Conservation (phyloP, 2,888 invertebrate species). For the Eupithecia centaureata region DNA sequence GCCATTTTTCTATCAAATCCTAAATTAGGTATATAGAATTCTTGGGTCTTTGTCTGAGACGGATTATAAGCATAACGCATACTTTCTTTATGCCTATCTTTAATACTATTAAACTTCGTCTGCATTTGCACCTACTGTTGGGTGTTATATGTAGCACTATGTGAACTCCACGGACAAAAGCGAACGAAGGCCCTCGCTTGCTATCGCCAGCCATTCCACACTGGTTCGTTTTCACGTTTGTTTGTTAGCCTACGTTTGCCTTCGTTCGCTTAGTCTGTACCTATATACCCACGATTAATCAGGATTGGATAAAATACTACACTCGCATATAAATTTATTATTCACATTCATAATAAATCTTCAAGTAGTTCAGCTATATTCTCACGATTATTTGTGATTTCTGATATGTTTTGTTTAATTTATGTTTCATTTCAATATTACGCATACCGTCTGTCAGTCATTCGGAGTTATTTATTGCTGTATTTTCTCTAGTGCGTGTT, state of each 20-base stretch:
- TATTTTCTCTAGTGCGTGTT: slow-evolving; percentile 1
- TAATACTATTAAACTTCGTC: too few species aligned
- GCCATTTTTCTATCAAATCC: background rate
- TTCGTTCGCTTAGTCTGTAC: too few species aligned
- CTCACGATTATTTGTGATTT: slow-evolving; percentile 10
- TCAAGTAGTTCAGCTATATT: background rate
- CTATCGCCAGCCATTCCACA: too few species aligned
- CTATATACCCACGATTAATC: too few species aligned
- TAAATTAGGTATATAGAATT: too few species aligned
- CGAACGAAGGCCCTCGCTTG: too few species aligned
- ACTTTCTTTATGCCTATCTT: too few species aligned
- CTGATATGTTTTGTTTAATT: background rate
- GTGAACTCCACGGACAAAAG: too few species aligned
- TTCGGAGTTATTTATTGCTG: slow-evolving; percentile 31
- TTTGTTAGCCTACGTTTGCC: too few species aligned
- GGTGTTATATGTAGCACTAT: too few species aligned
- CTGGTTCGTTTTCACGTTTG: too few species aligned
- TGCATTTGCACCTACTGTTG: background rate
- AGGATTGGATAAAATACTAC: background rate
- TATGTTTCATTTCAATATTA: slow-evolving; percentile 12
- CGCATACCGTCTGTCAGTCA: slow-evolving; percentile 30
- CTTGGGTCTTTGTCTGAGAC: background rate
- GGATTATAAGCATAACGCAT: too few species aligned
- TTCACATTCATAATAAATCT: slow-evolving; percentile 4
- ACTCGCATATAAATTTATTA: background rate